Evolutionary conservation across 2,888 invertebrate species (phyloP).

Genomic region (Tromatobia lineatoria): DNA sequence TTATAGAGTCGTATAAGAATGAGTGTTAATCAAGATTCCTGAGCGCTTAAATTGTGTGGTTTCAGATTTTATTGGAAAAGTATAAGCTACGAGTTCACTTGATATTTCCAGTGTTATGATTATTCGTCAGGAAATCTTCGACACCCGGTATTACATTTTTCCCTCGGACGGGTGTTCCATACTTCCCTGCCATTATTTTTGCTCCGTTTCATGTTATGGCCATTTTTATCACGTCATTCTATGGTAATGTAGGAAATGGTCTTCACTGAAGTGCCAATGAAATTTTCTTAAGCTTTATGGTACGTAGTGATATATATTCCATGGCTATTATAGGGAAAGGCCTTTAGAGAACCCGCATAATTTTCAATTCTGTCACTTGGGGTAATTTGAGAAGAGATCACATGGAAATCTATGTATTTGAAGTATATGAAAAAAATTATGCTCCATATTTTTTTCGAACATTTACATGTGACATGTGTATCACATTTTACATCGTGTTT

Average conservation of each 20-base stretch:
- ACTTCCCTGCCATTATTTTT: slow-evolving; percentile 18
- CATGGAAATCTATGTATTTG: no score
- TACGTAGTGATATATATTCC: neutral
- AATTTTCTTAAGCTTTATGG: neutral
- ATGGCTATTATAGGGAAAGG: neutral
- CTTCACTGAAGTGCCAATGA: neutral
- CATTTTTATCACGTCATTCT: neutral
- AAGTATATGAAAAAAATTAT: no score
- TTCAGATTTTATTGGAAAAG: slow-evolving; percentile 3
- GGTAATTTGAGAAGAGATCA: neutral
- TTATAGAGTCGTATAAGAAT: slow-evolving; percentile 13
- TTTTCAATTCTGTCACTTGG: neutral
- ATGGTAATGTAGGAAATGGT: slow-evolving; percentile 9
- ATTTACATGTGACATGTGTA: no score
- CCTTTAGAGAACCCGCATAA: neutral
- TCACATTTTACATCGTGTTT: no score
- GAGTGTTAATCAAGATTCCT: neutral
- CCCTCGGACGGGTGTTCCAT: neutral
- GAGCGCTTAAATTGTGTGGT: neutral
- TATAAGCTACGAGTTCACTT: neutral
- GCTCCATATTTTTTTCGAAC: no score
- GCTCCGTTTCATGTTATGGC: slow-evolving; percentile 36
- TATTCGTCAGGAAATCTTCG: neutral
- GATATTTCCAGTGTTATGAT: slow-evolving; percentile 15
- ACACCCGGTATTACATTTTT: no score